A percentile compares a stretch with the other conserved stretches of the same genome.
These are phyloP conservation scores for Neomonachus schauinslandi DNA, from an alignment of 2,113 vertebrate genomes.

Conservation along the genomic window DNA sequence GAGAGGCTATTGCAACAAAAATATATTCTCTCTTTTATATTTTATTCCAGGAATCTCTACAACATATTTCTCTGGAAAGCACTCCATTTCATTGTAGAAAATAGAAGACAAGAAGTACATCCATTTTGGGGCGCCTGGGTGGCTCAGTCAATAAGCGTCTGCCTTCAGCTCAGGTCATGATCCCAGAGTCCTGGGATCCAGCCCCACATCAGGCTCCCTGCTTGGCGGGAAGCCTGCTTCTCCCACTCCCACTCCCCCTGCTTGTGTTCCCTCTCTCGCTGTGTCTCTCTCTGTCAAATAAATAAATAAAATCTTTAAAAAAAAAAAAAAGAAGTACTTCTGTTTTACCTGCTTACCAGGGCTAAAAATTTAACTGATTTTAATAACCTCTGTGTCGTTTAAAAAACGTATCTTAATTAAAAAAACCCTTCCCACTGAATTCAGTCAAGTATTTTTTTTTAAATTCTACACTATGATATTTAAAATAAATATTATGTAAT, in stretches of 20 bases:
- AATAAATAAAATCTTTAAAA: too few relatives aligned
- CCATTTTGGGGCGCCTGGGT: neutral
- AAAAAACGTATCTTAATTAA: neutral
- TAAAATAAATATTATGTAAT: neutral
- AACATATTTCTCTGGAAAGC: neutral
- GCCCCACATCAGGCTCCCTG: too few relatives aligned
- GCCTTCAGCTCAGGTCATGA: too few relatives aligned
- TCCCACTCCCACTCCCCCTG: too few relatives aligned
- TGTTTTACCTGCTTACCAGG: neutral
- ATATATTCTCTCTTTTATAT: neutral
- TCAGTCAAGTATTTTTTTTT: neutral
- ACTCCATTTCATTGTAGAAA: neutral
- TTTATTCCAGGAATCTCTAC: neutral
- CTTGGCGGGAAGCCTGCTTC: too few relatives aligned
- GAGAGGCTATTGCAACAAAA: neutral
- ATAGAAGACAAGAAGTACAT: neutral
- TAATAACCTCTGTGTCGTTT: neutral
- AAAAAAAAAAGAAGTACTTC: neutral
- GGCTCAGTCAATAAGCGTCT: too few relatives aligned
- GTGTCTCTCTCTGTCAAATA: too few relatives aligned
- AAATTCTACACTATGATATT: neutral
- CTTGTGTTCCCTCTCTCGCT: too few relatives aligned
- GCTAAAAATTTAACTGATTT: neutral
- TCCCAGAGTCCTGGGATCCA: too few relatives aligned
- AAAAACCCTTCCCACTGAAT: neutral